These are phyloP conservation scores for Cynaeus angustus DNA, from an alignment of 2,888 invertebrate species.

Conservation along the genomic window DNA sequence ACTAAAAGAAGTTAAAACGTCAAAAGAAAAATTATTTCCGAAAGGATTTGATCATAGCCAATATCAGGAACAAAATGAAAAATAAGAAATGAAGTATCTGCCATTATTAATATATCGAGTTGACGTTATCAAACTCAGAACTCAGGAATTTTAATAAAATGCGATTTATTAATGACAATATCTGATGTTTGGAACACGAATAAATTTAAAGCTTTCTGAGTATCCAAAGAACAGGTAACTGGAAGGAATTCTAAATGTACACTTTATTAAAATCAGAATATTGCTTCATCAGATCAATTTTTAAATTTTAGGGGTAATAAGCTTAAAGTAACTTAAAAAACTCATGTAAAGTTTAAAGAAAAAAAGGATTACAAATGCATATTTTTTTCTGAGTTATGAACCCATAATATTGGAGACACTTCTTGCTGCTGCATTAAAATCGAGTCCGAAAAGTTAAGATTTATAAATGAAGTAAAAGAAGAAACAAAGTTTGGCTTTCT, in stretches of 20 bases:
- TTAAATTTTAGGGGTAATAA: no score
- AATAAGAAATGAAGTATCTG: conserved; percentile 30
- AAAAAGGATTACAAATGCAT: background rate
- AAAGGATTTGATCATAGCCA: conserved; percentile 3
- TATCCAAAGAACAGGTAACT: conserved; percentile 18
- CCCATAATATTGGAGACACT: background rate
- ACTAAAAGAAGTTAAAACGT: background rate
- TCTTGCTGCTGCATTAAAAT: background rate
- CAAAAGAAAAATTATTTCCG: conserved; percentile 2
- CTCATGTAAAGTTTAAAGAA: no score
- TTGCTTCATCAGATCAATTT: no score
- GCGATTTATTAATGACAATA: conserved; percentile 36
- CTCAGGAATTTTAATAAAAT: conserved; percentile 36
- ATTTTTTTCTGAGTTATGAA: background rate
- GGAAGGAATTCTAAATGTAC: conserved; percentile 9
- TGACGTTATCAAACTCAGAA: conserved; percentile 35
- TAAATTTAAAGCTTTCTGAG: conserved; percentile 29
- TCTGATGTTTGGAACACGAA: conserved; percentile 35
- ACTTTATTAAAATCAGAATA: conserved; percentile 21
- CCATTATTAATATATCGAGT: conserved; percentile 31
- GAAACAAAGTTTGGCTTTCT: conserved; percentile 38
- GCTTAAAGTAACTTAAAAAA: no score
- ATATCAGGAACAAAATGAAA: conserved; percentile 19
- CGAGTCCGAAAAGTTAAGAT: conserved; percentile 27
- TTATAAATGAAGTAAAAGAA: conserved; percentile 33